Conservation (phyloP, 2,113 vertebrate species). For the Holacanthus passer region DNA sequence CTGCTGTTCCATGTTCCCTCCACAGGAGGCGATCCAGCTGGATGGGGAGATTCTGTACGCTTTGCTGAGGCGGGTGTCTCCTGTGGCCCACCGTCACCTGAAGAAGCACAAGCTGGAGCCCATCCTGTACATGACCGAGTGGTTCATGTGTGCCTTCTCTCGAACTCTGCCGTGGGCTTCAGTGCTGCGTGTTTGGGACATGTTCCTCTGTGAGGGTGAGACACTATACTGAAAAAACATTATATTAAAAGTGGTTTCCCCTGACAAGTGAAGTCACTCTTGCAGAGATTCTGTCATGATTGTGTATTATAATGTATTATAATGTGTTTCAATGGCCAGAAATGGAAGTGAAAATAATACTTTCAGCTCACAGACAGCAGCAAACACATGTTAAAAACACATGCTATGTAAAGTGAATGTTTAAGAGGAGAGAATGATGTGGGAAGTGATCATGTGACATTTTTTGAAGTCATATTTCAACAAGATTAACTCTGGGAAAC, state of each 20-base stretch:
- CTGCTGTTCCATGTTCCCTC: constrained; percentile 11
- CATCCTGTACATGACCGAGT: constrained; percentile 98
- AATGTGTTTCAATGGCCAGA: background rate
- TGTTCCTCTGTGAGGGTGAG: constrained; percentile 98
- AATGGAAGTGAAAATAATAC: background rate
- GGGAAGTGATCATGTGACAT: no score
- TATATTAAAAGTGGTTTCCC: background rate
- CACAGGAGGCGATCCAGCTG: constrained; percentile 96
- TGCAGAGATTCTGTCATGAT: background rate
- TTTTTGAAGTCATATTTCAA: no score
- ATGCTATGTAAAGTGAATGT: no score
- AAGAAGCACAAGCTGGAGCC: constrained; percentile 96
- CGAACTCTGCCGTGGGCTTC: constrained; percentile 97
- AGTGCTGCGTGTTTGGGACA: constrained; percentile 97
- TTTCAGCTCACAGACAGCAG: background rate
- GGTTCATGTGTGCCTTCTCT: constrained; percentile 99
- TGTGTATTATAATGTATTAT: background rate
- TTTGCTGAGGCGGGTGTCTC: constrained; percentile 89
- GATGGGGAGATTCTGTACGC: constrained; percentile 96
- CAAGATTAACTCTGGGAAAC: no score
- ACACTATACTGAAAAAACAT: background rate
- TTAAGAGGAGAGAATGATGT: no score
- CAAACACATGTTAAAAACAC: no score
- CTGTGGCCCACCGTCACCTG: constrained; percentile 91
- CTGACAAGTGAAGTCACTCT: background rate